These are phyloP conservation scores for Prorops nasuta DNA, from an alignment of 1,140 invertebrate genomes.

Conservation along the genomic window DNA sequence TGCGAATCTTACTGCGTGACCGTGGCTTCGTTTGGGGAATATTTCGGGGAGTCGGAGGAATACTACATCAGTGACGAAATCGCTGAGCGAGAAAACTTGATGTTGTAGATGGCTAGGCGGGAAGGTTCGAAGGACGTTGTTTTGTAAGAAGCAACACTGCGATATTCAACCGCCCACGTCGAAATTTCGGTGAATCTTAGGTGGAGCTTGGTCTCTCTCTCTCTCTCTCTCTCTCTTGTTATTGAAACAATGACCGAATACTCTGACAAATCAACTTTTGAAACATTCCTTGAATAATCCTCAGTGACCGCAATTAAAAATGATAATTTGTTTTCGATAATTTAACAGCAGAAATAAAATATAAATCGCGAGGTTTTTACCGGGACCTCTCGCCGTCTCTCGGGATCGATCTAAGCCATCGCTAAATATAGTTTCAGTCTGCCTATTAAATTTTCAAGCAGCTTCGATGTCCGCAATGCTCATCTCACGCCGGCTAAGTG, in stretches of 20 bases:
- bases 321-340: too few relatives aligned
- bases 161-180: slow-evolving; percentile 20
- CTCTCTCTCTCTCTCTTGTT: background rate
- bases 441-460: slow-evolving; percentile 17
- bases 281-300: too few relatives aligned
- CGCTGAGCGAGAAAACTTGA: background rate
- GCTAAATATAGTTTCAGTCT: slow-evolving; percentile 19
- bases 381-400: background rate
- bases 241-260: too few relatives aligned
- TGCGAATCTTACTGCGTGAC: too few relatives aligned
- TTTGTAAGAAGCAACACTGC: slow-evolving; percentile 25
- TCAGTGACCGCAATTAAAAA: too few relatives aligned
- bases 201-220: slow-evolving; percentile 7
- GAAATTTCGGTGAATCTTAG: slow-evolving; percentile 23
- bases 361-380: background rate
- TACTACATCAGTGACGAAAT: slow-evolving; percentile 29
- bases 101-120: slow-evolving; percentile 15
- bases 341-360: too few relatives aligned
- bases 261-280: too few relatives aligned
- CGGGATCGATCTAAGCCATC: slow-evolving; percentile 17
- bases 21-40: too few relatives aligned
- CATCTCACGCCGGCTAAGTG: too few relatives aligned
- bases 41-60: too few relatives aligned
- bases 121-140: slow-evolving; percentile 28
- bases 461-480: slow-evolving; percentile 1